These are phyloP conservation scores for Dichetophora obliterata DNA, from an alignment of 2,888 invertebrate genomes.

Conservation along the genomic window DNA sequence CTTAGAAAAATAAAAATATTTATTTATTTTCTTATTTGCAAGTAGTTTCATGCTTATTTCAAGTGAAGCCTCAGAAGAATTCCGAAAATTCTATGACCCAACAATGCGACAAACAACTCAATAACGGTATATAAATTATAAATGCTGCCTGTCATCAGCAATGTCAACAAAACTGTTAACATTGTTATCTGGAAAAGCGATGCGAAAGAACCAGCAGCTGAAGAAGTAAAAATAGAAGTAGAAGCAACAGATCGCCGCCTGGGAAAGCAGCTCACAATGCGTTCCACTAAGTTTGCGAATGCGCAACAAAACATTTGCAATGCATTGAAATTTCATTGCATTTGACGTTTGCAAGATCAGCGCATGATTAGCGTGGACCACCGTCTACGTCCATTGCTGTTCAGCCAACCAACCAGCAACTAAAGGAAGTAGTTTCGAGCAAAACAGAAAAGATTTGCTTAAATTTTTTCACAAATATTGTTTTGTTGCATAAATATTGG, in stretches of 20 bases:
- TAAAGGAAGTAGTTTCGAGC: neutral
- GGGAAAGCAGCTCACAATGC: neutral
- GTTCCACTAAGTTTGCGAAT: neutral
- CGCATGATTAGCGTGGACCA: slow-evolving; percentile 24
- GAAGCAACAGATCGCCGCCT: neutral
- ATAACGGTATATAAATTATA: slow-evolving; percentile 32
- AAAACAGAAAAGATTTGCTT: neutral
- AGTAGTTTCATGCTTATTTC: too few relatives aligned
- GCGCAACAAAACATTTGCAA: neutral
- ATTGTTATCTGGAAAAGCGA: slow-evolving; percentile 18
- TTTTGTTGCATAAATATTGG: neutral
- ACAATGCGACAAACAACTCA: slow-evolving; percentile 4
- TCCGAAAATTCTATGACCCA: neutral
- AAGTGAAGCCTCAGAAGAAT: neutral
- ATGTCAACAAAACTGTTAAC: slow-evolving; percentile 29
- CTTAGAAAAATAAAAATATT: neutral
- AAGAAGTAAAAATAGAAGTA: neutral
- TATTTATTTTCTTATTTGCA: neutral
- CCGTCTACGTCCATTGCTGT: neutral
- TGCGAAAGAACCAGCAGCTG: neutral
- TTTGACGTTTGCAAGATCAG: slow-evolving; percentile 24
- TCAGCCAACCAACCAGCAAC: neutral
- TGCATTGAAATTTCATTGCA: slow-evolving; percentile 16
- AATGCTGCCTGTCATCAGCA: slow-evolving; percentile 17
- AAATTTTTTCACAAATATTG: neutral